phyloP scores from a whole-genome alignment of 2,797 vertebrate species.

The Acanthurus lineatus region DNA sequence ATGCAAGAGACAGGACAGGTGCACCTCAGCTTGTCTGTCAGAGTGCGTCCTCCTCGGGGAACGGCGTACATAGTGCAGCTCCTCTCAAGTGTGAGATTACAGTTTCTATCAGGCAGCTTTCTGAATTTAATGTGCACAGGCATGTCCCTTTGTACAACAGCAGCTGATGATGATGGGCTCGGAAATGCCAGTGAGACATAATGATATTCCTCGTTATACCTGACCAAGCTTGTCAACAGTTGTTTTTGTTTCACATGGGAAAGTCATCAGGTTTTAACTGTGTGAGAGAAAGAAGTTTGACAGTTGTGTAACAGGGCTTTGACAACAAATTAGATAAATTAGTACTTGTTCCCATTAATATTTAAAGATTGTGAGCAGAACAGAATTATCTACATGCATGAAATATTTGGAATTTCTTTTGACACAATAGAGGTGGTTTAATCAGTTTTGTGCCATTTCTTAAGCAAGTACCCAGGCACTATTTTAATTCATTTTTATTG shows the following conservation, averaged over 20 bases:
- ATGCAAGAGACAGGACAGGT: constrained; percentile 71
- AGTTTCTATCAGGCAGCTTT: constrained; percentile 81
- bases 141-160: constrained; percentile 58
- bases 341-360: neutral
- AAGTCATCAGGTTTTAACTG: constrained; percentile 44
- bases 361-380: neutral
- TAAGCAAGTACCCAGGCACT: neutral
- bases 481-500: neutral
- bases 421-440: neutral
- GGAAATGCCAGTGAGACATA: constrained; percentile 69
- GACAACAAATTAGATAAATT: neutral
- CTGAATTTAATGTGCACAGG: constrained; percentile 63
- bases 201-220: constrained; percentile 67
- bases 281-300: constrained; percentile 9
- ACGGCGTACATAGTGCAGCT: constrained; percentile 70
- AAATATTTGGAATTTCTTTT: neutral
- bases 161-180: constrained; percentile 58
- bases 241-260: constrained; percentile 23
- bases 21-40: constrained; percentile 64
- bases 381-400: neutral
- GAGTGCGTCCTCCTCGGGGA: constrained; percentile 56
- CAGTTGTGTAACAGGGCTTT: constrained; percentile 28
- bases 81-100: constrained; percentile 82
- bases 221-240: constrained; percentile 73
- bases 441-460: neutral